Evolutionary conservation across 2,888 invertebrate genomes (phyloP).

Genomic region (Sabatieria punctata): DNA sequence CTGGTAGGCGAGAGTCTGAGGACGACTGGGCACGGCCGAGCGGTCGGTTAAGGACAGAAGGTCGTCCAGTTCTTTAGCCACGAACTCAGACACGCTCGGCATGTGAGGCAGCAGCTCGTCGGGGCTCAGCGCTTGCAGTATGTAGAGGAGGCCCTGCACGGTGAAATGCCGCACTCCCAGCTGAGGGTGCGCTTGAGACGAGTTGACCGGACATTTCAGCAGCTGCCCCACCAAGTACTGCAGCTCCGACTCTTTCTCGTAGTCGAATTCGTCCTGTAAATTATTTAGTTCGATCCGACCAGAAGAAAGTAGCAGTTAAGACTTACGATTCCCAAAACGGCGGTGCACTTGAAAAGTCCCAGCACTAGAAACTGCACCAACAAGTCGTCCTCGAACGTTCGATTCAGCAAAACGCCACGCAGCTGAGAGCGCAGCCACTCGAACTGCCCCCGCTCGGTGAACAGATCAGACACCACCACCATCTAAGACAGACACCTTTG

Average conservation of each 20-base stretch:
- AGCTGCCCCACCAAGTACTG: background rate
- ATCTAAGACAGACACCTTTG: slow-evolving; percentile 35
- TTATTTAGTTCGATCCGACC: too few species aligned
- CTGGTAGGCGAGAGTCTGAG: slow-evolving; percentile 45
- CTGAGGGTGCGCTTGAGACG: too few species aligned
- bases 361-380: slow-evolving; percentile 52
- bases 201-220: slow-evolving; percentile 42
- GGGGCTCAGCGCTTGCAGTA: slow-evolving; percentile 41
- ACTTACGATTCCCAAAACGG: background rate
- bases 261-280: slow-evolving; percentile 41
- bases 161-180: slow-evolving; percentile 46
- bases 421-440: slow-evolving; percentile 58
- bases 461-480: slow-evolving; percentile 54
- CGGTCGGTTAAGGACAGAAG: background rate
- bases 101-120: slow-evolving; percentile 30
- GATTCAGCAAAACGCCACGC: slow-evolving; percentile 46
- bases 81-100: slow-evolving; percentile 33
- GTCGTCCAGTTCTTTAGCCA: slow-evolving; percentile 12
- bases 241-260: slow-evolving; percentile 38
- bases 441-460: slow-evolving; percentile 52
- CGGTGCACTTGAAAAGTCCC: slow-evolving; percentile 48
- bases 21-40: slow-evolving; percentile 5
- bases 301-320: slow-evolving; percentile 3
- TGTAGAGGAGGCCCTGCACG: slow-evolving; percentile 49
- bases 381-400: slow-evolving; percentile 57